Evolutionary conservation across 2,797 vertebrate genomes (phyloP).

Genomic region (Eleutherodactylus coqui): DNA sequence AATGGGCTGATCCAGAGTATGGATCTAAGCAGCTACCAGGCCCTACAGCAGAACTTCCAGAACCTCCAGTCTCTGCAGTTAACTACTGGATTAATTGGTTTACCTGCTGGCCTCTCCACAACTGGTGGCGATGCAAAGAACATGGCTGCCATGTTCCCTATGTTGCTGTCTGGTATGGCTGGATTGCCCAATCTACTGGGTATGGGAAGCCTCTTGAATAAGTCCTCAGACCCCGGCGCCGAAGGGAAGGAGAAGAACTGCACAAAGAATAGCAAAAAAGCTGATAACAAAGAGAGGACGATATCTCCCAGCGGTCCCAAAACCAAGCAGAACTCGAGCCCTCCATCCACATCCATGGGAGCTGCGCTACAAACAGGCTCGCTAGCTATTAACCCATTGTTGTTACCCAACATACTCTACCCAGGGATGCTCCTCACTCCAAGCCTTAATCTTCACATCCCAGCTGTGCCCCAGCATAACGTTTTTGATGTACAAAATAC

Average conservation of each 20-base stretch:
- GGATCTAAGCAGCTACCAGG: constrained; percentile 91
- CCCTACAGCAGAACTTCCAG: constrained; percentile 96
- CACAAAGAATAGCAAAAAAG: constrained; percentile 74
- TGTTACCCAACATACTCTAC: constrained; percentile 97
- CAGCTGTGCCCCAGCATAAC: constrained; percentile 81
- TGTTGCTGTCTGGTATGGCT: constrained; percentile 95
- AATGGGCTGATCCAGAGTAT: constrained; percentile 90
- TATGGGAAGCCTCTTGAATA: constrained; percentile 85
- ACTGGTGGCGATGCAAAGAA: constrained; percentile 80
- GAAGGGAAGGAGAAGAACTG: constrained; percentile 84
- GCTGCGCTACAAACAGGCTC: constrained; percentile 82
- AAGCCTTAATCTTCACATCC: constrained; percentile 99
- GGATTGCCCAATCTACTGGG: constrained; percentile 91
- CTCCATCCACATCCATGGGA: constrained; percentile 83
- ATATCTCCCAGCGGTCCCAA: constrained; percentile 81
- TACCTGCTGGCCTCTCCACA: constrained; percentile 84
- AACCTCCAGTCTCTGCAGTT: constrained; percentile 94
- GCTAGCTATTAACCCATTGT: constrained; percentile 93
- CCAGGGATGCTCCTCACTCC: constrained; percentile 99
- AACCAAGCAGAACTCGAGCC: constrained; percentile 76
- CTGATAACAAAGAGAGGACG: constrained; percentile 92
- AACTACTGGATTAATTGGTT: constrained; percentile 91
- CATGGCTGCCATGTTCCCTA: constrained; percentile 94
- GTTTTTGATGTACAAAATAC: constrained; percentile 85
- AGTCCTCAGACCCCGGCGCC: constrained; percentile 76